Percentiles rank a stretch among this genome's conserved stretches.
These are phyloP conservation scores for Phyllostomus hastatus DNA, from an alignment of 2,113 vertebrate genomes.

Conservation along the genomic window DNA sequence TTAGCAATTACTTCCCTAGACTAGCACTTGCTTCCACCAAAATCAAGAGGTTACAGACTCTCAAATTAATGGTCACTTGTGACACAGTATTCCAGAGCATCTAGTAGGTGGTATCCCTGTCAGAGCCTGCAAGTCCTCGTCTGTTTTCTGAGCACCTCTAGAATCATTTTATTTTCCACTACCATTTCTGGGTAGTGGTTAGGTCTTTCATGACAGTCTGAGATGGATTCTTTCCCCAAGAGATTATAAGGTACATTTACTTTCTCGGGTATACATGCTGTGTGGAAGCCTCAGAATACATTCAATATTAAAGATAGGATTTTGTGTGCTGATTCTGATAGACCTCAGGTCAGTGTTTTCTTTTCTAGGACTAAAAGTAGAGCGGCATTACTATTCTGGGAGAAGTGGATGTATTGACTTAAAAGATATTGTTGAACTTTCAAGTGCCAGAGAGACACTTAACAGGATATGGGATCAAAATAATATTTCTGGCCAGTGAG, in stretches of 20 bases:
- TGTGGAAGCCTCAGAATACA: background rate
- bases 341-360: background rate
- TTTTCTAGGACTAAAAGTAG: background rate
- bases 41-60: background rate
- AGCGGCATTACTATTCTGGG: background rate
- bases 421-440: conserved; percentile 23
- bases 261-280: background rate
- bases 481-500: background rate
- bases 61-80: background rate
- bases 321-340: background rate
- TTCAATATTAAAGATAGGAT: background rate
- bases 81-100: background rate
- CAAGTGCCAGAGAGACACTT: conserved; percentile 1
- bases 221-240: background rate
- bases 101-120: background rate
- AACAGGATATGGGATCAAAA: background rate
- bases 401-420: conserved; percentile 24
- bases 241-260: conserved; percentile 8
- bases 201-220: background rate
- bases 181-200: background rate
- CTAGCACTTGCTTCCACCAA: background rate
- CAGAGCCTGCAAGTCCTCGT: background rate
- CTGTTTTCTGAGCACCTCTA: background rate
- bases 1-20: background rate
- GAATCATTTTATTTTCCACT: background rate